Conservation (phyloP, 2,797 vertebrate genomes). For the Caiman crocodilus region DNA sequence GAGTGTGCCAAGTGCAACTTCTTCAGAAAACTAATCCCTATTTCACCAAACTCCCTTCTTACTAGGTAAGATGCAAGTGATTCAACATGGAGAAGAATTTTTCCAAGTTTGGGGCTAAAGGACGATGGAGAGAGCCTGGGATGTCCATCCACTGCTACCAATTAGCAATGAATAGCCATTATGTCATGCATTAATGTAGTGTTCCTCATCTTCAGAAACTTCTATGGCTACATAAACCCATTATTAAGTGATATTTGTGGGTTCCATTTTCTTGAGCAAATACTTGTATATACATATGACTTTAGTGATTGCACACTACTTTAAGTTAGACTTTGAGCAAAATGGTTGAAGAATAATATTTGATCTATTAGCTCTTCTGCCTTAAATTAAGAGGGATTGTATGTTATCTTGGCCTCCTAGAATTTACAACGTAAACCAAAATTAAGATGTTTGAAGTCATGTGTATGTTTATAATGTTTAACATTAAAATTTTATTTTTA, state of each 20-base stretch:
- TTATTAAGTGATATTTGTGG: conserved; percentile 19
- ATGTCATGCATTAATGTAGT: background rate
- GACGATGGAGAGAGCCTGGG: background rate
- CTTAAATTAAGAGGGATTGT: background rate
- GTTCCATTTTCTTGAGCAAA: conserved; percentile 46
- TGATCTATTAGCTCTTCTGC: background rate
- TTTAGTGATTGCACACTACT: background rate
- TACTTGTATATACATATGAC: conserved; percentile 39
- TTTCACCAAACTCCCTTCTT: background rate
- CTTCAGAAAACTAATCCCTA: background rate
- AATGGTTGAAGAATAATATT: background rate
- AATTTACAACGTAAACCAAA: conserved; percentile 25
- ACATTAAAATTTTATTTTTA: conserved; percentile 30
- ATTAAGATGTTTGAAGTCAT: background rate
- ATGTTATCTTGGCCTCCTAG: background rate
- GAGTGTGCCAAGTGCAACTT: background rate
- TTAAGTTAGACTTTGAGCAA: background rate
- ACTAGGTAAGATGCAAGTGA: background rate
- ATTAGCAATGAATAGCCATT: background rate
- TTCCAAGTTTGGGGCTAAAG: background rate
- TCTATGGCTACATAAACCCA: background rate
- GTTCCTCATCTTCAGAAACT: conserved; percentile 38
- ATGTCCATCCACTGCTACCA: background rate
- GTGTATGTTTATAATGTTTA: conserved; percentile 2
- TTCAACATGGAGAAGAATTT: background rate